phyloP scores from a whole-genome alignment of 2,888 invertebrate species.

The Caenorhabditis auriculariae region DNA sequence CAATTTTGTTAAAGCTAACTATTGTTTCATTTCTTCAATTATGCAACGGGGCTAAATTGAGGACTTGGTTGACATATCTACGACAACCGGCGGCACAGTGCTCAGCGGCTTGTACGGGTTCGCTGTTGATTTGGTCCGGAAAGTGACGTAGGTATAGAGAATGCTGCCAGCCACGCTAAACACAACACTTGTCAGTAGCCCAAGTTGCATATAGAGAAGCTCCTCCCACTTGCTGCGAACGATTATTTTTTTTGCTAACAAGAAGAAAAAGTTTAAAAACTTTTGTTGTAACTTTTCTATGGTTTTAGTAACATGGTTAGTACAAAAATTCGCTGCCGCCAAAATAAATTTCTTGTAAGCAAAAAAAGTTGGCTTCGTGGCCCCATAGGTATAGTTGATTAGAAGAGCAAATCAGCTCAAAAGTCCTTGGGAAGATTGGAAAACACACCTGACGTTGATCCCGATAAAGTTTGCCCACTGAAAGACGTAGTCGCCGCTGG shows the following conservation, averaged over 20 bases:
- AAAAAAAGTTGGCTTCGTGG: neutral
- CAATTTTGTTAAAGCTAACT: too few species aligned
- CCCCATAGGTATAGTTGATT: too few species aligned
- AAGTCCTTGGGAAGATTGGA: neutral
- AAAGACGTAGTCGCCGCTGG: slow-evolving; percentile 96
- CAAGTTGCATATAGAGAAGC: too few species aligned
- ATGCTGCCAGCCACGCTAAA: slow-evolving; percentile 64
- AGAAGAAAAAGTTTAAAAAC: too few species aligned
- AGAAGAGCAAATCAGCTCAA: neutral
- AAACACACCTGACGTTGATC: slow-evolving; percentile 73
- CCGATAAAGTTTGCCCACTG: slow-evolving; percentile 91
- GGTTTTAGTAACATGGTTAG: neutral
- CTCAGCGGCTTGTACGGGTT: slow-evolving; percentile 22
- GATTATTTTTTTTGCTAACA: too few species aligned
- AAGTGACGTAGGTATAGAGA: slow-evolving; percentile 64
- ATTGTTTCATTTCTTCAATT: too few species aligned
- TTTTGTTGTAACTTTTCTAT: too few species aligned
- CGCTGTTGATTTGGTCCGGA: slow-evolving; percentile 44
- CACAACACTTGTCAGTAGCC: too few species aligned
- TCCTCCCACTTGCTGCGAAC: too few species aligned
- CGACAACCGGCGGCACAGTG: slow-evolving; percentile 13
- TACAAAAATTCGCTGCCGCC: neutral
- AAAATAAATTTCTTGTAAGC: neutral
- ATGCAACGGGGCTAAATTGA: too few species aligned
- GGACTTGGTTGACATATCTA: too few species aligned